Percentiles rank a stretch among this genome's conserved stretches.
These are phyloP conservation scores for Equus przewalskii DNA, from an alignment of 2,113 vertebrate species.

Conservation along the genomic window DNA sequence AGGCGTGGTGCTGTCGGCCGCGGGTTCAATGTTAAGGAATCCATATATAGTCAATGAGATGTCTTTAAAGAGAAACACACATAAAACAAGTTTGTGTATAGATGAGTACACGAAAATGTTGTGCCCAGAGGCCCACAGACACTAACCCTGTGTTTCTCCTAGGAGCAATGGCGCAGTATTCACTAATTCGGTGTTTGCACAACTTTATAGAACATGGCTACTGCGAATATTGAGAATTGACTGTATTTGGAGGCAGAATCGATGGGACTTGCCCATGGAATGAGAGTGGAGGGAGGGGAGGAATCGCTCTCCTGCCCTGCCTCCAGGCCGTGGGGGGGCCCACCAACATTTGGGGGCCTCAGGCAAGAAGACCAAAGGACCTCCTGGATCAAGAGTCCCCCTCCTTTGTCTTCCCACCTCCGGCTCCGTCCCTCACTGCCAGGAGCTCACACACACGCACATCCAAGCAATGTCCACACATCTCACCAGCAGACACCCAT, in stretches of 20 bases:
- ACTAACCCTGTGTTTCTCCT: not conserved
- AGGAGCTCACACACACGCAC: not conserved
- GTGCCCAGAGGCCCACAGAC: not conserved
- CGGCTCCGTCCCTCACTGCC: not conserved
- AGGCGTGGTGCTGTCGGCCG: not conserved
- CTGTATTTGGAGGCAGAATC: not conserved
- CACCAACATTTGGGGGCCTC: accelerated
- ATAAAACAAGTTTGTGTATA: not conserved
- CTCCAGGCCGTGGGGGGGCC: not conserved
- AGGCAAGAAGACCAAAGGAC: not conserved
- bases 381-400: not conserved
- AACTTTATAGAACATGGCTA: not conserved
- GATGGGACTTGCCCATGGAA: not conserved
- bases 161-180: not conserved
- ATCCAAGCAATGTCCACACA: not conserved
- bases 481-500: no score
- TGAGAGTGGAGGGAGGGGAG: not conserved
- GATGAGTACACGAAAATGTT: not conserved
- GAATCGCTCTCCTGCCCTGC: not conserved
- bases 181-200: accelerated
- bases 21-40: not conserved
- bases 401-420: not conserved
- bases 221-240: not conserved
- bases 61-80: not conserved
- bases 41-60: not conserved